These are phyloP conservation scores for Ostrea denselamellosa DNA, from an alignment of 1,140 invertebrate species.

Conservation along the genomic window DNA sequence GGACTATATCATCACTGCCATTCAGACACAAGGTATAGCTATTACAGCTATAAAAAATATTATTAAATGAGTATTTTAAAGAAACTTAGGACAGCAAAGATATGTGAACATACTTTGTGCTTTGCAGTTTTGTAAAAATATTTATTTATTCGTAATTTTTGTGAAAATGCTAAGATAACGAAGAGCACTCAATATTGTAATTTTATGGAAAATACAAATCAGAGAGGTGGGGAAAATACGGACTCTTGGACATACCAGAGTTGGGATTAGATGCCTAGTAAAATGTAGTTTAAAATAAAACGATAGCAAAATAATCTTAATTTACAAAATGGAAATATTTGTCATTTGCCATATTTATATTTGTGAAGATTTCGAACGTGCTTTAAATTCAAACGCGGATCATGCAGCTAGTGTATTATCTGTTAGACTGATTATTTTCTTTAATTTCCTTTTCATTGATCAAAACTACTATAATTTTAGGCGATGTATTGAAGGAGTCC, in stretches of 20 bases:
- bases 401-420: too few relatives aligned
- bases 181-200: too few relatives aligned
- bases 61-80: too few relatives aligned
- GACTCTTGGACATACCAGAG: too few relatives aligned
- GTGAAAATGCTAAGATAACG: too few relatives aligned
- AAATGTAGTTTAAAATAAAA: neutral
- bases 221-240: neutral
- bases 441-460: neutral
- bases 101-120: too few relatives aligned
- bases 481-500: neutral
- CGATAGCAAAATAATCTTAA: neutral
- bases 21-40: neutral
- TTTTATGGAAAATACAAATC: neutral
- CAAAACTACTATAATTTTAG: neutral
- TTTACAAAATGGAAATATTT: neutral
- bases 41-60: neutral
- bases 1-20: neutral
- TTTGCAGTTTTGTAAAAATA: too few relatives aligned
- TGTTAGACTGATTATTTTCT: neutral
- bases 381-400: neutral
- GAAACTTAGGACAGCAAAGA: too few relatives aligned
- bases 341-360: too few relatives aligned
- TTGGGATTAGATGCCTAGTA: too few relatives aligned
- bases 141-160: too few relatives aligned
- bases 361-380: too few relatives aligned